Evolutionary conservation across 2,888 invertebrate species (phyloP), one percentile per base, ranked within the genome.

Genomic region (Helleia helle): DNA sequence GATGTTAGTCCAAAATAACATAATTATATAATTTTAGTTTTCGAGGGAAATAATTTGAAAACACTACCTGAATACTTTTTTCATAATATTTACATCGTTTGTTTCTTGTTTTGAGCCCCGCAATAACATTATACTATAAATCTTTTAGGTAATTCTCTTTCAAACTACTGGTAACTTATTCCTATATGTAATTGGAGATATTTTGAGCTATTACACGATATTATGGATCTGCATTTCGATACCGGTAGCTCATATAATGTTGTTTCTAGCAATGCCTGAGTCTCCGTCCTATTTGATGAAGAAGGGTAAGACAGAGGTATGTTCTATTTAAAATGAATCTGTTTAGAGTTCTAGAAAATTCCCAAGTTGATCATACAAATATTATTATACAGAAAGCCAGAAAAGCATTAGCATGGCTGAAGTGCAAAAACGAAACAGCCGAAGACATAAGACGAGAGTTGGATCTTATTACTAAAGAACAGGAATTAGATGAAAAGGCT

Each of bases 231-330:
- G 87, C 38, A 54, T 87, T 4, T 39, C 84, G 0, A 48, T 87
- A 5, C 85, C 88, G 0, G 56, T 84, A 0, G 5, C 86, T 0
- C 85, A 87, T 30, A 43, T 87, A 1, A 37, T 86, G 0, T 47
- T 81, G 3, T 83, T 87, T 47, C 56, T 79, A 8, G 65, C 68
- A 61, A 79, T 89, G 68, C 90, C 90, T 0, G 90, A 91, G 49
- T 87, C 89, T 0, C 90, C 91, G 0, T 75, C 87, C 0, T 86
- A 69, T 42, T 63, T 86, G 5, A 62, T 86, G 27, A 77, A 74
- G 49, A 62, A 50, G 24, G 79, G 77, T 5, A 60, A 70, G 8
- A 39, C 56, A 31, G 67, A 73, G 38, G 88, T 88, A 47, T 84
- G 52, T 43, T 6, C 13, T 12, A 13, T 1, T 2, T 13, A 22